Conservation (phyloP, 2,797 vertebrate species). For the Cossypha caffra region DNA sequence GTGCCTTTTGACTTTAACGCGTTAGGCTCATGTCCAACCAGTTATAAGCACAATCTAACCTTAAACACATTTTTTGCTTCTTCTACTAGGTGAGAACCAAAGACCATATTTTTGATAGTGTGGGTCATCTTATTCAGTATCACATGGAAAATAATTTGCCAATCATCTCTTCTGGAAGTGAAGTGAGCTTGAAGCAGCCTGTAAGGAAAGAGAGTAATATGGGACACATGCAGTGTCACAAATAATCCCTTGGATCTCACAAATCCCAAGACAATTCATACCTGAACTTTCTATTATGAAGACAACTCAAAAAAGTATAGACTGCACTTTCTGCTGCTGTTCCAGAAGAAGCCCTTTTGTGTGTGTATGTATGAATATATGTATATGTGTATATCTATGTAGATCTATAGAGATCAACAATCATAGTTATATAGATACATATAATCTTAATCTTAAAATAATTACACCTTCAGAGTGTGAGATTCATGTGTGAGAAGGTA, state of each 20-base stretch:
- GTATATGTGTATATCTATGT: conserved; percentile 67
- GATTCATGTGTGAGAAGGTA: conserved; percentile 60
- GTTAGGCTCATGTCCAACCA: neutral
- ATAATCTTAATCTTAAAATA: conserved; percentile 53
- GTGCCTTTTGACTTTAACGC: neutral
- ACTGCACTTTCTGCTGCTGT: conserved; percentile 58
- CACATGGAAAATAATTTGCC: conserved; percentile 92
- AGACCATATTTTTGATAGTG: conserved; percentile 87
- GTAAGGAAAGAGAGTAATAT: conserved; percentile 72
- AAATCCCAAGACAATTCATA: neutral
- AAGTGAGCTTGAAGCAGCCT: conserved; percentile 89
- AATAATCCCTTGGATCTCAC: conserved; percentile 46
- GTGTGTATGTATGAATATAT: conserved; percentile 56
- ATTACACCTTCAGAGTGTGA: conserved; percentile 35
- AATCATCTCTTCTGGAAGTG: conserved; percentile 89
- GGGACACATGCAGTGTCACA: conserved; percentile 57
- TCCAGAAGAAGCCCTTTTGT: conserved; percentile 40
- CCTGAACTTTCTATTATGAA: conserved; percentile 7
- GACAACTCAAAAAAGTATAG: conserved; percentile 37
- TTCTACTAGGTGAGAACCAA: conserved; percentile 88
- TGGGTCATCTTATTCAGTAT: conserved; percentile 90
- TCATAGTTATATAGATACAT: conserved; percentile 60
- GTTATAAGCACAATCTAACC: neutral
- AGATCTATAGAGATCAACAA: conserved; percentile 49
- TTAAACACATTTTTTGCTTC: conserved; percentile 27